Percentiles rank a stretch among this genome's conserved stretches.
These are phyloP conservation scores for Melanargia galathea DNA, from an alignment of 2,888 invertebrate species.

Conservation along the genomic window DNA sequence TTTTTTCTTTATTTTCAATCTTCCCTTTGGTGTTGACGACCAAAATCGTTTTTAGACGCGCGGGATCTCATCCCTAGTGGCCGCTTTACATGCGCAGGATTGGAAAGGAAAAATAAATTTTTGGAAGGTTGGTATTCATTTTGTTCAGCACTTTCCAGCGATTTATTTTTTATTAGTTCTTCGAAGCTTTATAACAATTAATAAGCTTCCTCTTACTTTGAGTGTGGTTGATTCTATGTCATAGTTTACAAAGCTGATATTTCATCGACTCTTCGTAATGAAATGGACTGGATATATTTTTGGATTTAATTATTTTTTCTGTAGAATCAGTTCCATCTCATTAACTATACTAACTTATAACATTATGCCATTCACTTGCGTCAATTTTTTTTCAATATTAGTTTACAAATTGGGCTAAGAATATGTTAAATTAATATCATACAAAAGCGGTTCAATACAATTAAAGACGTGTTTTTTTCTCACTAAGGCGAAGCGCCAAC, in stretches of 20 bases:
- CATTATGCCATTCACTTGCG: conserved; percentile 53
- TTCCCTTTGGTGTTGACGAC: conserved; percentile 78
- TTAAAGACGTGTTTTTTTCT: conserved; percentile 61
- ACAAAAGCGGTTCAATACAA: conserved; percentile 36
- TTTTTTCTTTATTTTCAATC: conserved; percentile 58
- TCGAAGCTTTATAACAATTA: conserved; percentile 27
- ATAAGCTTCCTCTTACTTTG: conserved; percentile 53
- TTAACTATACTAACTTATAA: conserved; percentile 49
- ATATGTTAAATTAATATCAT: conserved; percentile 19
- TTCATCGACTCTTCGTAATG: conserved; percentile 58
- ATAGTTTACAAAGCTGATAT: conserved; percentile 53
- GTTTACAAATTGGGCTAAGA: conserved; percentile 22
- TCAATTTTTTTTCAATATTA: conserved; percentile 28
- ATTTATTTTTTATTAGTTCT: conserved; percentile 41
- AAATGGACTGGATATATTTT: conserved; percentile 48
- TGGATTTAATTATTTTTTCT: conserved; percentile 8
- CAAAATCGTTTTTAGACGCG: conserved; percentile 80
- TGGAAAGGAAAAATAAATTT: conserved; percentile 19
- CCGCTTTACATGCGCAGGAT: conserved; percentile 18
- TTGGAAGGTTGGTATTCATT: conserved; percentile 32
- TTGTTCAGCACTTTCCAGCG: conserved; percentile 39
- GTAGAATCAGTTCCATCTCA: conserved; percentile 51
- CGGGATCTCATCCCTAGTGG: conserved; percentile 41
- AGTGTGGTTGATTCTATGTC: conserved; percentile 62
- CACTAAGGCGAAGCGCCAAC: conserved; percentile 91